phyloP scores from a whole-genome alignment of 2,797 vertebrate genomes.

The Enoplosus armatus region DNA sequence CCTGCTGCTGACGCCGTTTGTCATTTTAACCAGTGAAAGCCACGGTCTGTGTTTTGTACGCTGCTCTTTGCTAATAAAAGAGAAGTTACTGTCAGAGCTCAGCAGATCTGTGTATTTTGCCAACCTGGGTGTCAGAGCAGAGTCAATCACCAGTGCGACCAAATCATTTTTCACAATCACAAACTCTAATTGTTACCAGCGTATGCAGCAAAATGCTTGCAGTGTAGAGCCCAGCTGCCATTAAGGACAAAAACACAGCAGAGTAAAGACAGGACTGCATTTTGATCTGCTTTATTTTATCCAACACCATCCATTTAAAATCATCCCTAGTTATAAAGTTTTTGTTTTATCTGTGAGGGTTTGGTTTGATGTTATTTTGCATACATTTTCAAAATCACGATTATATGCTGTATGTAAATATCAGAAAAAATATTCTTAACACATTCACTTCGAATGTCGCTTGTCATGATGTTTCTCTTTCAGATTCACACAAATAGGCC shows the following conservation, averaged over 20 bases:
- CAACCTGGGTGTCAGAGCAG: not conserved
- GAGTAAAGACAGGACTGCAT: not conserved
- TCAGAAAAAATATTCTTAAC: not conserved
- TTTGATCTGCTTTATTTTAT: not conserved
- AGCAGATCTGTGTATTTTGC: not conserved
- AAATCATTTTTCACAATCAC: not conserved
- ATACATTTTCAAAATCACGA: not conserved
- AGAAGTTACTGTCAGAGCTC: not conserved
- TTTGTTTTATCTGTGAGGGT: too few relatives aligned
- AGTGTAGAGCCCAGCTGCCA: not conserved
- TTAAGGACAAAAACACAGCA: not conserved
- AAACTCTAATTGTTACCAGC: not conserved
- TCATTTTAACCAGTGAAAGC: not conserved
- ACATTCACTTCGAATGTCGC: not conserved
- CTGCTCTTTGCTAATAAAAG: not conserved
- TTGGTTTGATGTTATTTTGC: not conserved
- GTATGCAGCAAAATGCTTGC: not conserved
- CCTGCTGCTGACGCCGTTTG: not conserved
- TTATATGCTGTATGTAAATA: not conserved
- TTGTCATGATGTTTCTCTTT: slow-evolving; percentile 1
- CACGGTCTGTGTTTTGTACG: not conserved
- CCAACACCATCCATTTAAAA: not conserved
- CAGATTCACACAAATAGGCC: not conserved
- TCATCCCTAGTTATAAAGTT: too few relatives aligned
- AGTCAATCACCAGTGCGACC: not conserved